Evolutionary conservation across 2,797 vertebrate genomes (phyloP).

Genomic region (Lepilemur ruficaudatus): DNA sequence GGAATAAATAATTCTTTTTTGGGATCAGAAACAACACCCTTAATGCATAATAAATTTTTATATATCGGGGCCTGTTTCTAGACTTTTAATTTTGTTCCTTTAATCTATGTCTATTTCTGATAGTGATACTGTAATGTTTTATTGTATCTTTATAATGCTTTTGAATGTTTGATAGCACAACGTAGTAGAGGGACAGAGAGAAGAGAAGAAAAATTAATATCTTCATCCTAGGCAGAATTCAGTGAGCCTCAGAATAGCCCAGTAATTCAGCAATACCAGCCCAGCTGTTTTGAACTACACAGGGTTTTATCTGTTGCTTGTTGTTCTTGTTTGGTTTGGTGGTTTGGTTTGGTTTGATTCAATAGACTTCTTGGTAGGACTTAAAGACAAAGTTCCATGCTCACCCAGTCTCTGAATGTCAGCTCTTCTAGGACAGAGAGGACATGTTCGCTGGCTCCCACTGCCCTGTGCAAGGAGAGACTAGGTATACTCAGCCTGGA

Average conservation of each 20-base stretch:
- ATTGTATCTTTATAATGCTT: not conserved
- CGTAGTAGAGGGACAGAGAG: not conserved
- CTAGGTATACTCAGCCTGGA: not conserved
- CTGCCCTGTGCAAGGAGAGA: not conserved
- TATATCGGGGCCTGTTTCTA: not conserved
- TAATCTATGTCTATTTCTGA: not conserved
- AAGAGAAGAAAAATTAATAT: not conserved
- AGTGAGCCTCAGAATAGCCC: not conserved
- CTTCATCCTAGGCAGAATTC: not conserved
- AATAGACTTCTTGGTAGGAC: not conserved
- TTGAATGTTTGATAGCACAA: not conserved
- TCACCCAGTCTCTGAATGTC: not conserved
- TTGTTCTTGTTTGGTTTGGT: not conserved
- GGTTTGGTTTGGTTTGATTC: not conserved
- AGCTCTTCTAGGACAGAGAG: not conserved
- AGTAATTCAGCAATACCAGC: not conserved
- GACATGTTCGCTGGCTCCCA: not conserved
- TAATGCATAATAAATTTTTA: not conserved
- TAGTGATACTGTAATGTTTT: not conserved
- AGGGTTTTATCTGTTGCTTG: not conserved
- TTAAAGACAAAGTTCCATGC: not conserved
- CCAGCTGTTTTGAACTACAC: not conserved
- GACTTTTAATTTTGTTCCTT: not conserved
- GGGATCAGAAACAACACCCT: not conserved
- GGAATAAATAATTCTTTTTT: conserved; percentile 8